These are phyloP conservation scores for Chrysolina americana DNA, from an alignment of 2,888 invertebrate species.

Conservation along the genomic window DNA sequence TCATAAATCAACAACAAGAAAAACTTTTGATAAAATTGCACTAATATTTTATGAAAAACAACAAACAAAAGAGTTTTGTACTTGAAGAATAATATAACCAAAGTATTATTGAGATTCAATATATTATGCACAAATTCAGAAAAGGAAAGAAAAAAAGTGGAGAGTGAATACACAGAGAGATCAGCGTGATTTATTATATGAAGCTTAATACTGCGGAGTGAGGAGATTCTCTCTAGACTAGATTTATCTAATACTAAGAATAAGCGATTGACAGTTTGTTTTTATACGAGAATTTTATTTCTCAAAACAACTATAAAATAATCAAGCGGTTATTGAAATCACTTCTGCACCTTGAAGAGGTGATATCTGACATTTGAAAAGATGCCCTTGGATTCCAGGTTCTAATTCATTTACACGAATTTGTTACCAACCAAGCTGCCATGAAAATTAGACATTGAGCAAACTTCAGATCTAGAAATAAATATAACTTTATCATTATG, in stretches of 20 bases:
- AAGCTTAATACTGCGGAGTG: not conserved
- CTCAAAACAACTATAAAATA: not conserved
- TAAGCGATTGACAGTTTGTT: not conserved
- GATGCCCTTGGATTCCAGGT: not conserved
- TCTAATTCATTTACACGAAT: not conserved
- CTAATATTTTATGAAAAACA: not conserved
- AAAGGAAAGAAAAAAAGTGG: constrained; percentile 30
- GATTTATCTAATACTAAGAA: constrained; percentile 28
- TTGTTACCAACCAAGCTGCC: not conserved
- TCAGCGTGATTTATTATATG: constrained; percentile 5
- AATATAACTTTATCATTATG: not conserved
- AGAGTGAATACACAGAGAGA: constrained; percentile 42
- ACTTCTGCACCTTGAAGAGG: not conserved
- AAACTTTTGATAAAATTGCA: not conserved
- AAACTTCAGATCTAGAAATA: not conserved
- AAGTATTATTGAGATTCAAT: constrained; percentile 16
- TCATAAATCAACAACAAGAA: constrained; percentile 15
- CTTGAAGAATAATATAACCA: constrained; percentile 5
- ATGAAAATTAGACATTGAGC: no score
- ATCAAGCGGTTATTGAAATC: not conserved
- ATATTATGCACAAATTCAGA: constrained; percentile 29
- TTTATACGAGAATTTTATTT: not conserved
- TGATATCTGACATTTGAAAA: not conserved
- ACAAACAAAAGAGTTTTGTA: constrained; percentile 1
- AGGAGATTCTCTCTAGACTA: constrained; percentile 34